Evolutionary conservation across 2,113 vertebrate genomes (phyloP).

Genomic region (Gasterosteus aculeatus): DNA sequence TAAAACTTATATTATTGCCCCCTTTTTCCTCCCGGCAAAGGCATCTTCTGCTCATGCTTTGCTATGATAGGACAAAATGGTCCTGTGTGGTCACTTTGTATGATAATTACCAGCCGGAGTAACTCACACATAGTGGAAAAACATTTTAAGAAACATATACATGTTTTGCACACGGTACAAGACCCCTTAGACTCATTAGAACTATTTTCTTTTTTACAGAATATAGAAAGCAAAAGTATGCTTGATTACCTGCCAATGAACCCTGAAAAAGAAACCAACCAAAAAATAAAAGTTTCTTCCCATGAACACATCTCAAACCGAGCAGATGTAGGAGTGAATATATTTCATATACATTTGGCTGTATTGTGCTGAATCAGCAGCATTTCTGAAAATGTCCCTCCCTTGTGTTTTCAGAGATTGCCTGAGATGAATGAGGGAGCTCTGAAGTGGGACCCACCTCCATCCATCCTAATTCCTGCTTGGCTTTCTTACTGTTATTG

Average conservation of each 20-base stretch:
- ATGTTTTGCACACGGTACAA: background rate
- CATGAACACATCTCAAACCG: background rate
- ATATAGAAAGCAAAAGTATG: background rate
- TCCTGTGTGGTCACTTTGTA: too few relatives aligned
- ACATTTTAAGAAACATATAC: background rate
- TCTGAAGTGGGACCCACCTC: background rate
- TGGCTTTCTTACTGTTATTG: background rate
- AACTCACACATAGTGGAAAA: background rate
- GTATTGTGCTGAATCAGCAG: background rate
- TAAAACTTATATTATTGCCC: too few relatives aligned
- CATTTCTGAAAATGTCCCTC: background rate
- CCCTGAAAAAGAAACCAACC: conserved; percentile 1
- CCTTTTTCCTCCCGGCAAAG: too few relatives aligned
- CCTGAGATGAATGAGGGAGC: background rate
- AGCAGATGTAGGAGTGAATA: background rate
- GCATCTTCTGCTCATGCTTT: too few relatives aligned
- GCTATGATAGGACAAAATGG: too few relatives aligned
- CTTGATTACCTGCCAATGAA: conserved; percentile 6
- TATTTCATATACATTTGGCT: background rate
- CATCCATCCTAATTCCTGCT: conserved; percentile 17
- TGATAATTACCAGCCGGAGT: background rate
- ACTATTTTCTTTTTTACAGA: background rate
- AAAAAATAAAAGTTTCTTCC: background rate
- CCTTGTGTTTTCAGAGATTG: background rate
- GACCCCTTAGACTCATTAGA: background rate